Evolutionary conservation across 2,113 vertebrate species (phyloP).

Genomic region (Stigmatopora nigra): DNA sequence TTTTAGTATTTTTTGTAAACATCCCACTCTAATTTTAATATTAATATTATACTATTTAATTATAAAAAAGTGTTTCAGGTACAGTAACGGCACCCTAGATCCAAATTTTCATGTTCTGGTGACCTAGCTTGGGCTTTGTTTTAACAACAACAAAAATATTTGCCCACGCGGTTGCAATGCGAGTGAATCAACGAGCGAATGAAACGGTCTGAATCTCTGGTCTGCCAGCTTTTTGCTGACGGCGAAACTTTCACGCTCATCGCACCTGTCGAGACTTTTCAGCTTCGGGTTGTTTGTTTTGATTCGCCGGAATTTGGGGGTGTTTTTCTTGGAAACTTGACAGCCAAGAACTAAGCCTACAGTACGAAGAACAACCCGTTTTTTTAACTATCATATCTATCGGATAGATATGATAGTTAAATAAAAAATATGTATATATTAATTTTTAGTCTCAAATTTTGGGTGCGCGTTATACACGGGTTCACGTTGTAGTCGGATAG

Average conservation of each 20-base stretch:
- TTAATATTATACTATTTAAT: too few species aligned
- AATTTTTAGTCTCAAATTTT: too few species aligned
- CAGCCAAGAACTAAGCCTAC: background rate
- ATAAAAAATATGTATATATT: too few species aligned
- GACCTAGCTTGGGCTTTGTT: background rate
- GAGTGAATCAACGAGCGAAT: background rate
- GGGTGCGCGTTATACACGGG: too few species aligned
- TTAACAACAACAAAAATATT: slow-evolving; percentile 1
- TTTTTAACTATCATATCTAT: background rate
- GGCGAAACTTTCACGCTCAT: background rate
- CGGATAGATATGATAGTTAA: too few species aligned
- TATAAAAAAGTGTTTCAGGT: too few species aligned
- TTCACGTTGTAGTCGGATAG: too few species aligned
- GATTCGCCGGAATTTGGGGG: background rate
- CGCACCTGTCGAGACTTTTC: background rate
- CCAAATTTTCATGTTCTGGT: background rate
- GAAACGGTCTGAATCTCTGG: background rate
- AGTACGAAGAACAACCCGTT: background rate
- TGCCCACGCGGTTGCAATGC: background rate
- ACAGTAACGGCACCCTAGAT: background rate
- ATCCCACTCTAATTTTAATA: background rate
- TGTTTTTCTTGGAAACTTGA: background rate
- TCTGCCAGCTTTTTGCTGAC: background rate
- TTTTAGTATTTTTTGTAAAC: background rate
- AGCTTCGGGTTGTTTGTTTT: background rate